These are phyloP conservation scores for Hypomecis punctinalis DNA, from an alignment of 2,888 invertebrate genomes.

Conservation along the genomic window DNA sequence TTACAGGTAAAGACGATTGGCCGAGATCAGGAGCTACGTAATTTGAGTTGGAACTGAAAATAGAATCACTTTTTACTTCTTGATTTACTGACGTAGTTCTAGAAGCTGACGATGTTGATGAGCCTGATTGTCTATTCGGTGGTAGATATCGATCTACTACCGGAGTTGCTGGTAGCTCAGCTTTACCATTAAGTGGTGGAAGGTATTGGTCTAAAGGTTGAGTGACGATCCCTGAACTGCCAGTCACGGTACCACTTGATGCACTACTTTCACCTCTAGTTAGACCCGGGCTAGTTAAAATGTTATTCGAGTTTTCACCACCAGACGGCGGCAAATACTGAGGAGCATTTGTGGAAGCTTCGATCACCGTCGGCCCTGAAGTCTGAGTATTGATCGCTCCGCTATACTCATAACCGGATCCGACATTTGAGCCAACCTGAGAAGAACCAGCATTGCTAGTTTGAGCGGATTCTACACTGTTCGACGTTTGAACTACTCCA, in stretches of 20 bases:
- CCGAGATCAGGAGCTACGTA: conserved; percentile 50
- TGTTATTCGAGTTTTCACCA: conserved; percentile 27
- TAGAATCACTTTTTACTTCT: conserved; percentile 12
- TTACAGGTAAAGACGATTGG: conserved; percentile 18
- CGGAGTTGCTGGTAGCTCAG: neutral
- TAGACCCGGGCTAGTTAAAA: conserved; percentile 8
- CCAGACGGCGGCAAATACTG: conserved; percentile 68
- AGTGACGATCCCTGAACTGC: conserved; percentile 17
- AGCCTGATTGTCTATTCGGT: conserved; percentile 41
- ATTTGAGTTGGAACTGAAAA: conserved; percentile 41
- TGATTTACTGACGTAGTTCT: conserved; percentile 12
- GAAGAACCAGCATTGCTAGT: conserved; percentile 26
- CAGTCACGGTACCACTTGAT: conserved; percentile 12
- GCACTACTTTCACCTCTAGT: conserved; percentile 6
- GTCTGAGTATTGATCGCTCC: conserved; percentile 20
- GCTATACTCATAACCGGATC: conserved; percentile 40
- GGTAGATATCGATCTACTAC: conserved; percentile 55
- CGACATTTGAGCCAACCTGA: conserved; percentile 29
- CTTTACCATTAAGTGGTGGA: conserved; percentile 33
- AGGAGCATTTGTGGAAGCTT: conserved; percentile 68
- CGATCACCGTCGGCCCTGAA: conserved; percentile 32
- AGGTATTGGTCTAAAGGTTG: conserved; percentile 26
- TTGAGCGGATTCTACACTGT: conserved; percentile 23
- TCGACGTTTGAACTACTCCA: conserved; percentile 20
- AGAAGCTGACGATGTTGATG: conserved; percentile 18